phyloP scores from a whole-genome alignment of 2,797 vertebrate species.

The Eidolon dupreanum region DNA sequence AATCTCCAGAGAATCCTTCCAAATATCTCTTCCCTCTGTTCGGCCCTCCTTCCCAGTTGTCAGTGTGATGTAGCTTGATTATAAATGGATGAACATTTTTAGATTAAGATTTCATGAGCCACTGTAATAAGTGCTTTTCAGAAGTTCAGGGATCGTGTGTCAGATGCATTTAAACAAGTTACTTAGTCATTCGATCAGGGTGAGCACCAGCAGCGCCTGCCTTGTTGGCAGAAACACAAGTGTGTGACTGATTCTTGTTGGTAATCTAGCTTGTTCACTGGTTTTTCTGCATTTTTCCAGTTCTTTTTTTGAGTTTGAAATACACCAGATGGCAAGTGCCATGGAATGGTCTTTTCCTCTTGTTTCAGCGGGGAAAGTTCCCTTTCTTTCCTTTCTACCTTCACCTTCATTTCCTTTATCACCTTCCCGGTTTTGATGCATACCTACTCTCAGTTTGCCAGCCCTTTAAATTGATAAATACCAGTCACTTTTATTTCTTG shows the following conservation, averaged over 20 bases:
- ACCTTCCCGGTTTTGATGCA: background rate
- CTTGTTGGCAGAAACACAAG: background rate
- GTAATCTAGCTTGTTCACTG: background rate
- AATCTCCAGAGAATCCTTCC: background rate
- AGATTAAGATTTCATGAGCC: slow-evolving; percentile 79
- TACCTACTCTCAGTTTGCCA: background rate
- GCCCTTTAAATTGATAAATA: background rate
- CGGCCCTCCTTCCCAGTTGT: background rate
- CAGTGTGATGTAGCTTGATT: slow-evolving; percentile 55
- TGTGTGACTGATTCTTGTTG: background rate
- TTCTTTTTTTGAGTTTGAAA: background rate
- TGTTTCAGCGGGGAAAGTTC: background rate
- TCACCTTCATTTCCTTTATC: background rate
- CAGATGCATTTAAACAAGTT: slow-evolving; percentile 61
- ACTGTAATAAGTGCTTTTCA: slow-evolving; percentile 74
- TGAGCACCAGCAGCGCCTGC: background rate
- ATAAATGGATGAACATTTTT: slow-evolving; percentile 75
- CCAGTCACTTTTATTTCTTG: slow-evolving; percentile 8
- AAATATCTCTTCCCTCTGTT: background rate
- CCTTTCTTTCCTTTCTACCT: background rate
- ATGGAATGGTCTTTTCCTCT: background rate
- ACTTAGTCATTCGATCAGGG: slow-evolving; percentile 68
- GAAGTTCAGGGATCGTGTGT: slow-evolving; percentile 72
- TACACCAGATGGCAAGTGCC: slow-evolving; percentile 13
- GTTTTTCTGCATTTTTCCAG: background rate